These are phyloP conservation scores for Zaprionus lineosus DNA, from an alignment of 2,888 invertebrate species.

Conservation along the genomic window DNA sequence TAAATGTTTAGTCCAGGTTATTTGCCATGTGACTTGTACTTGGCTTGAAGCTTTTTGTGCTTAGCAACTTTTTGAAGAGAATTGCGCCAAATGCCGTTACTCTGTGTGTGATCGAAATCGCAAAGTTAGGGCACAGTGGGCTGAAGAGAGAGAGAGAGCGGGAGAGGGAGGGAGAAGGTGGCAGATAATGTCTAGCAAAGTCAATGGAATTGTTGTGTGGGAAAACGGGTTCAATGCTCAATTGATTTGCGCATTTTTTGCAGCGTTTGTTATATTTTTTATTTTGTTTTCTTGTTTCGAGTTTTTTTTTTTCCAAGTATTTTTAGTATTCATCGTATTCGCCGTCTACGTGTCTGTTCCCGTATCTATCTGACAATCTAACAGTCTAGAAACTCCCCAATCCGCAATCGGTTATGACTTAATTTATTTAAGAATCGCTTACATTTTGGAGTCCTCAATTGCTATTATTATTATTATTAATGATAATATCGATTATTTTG, in stretches of 20 bases:
- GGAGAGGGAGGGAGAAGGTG: background rate
- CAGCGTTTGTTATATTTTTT: no score
- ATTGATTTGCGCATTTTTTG: constrained; percentile 37
- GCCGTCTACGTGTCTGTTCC: background rate
- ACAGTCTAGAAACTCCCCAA: no score
- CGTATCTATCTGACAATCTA: background rate
- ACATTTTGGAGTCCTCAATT: no score
- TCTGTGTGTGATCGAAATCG: background rate
- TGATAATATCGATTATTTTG: background rate
- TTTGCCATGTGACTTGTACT: constrained; percentile 37
- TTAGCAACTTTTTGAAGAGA: constrained; percentile 3
- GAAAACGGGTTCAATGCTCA: constrained; percentile 54
- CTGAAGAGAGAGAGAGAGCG: background rate
- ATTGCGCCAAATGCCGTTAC: constrained; percentile 59
- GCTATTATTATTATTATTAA: no score
- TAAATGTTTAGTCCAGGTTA: constrained; percentile 17
- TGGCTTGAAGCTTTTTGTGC: constrained; percentile 15
- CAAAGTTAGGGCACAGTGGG: background rate
- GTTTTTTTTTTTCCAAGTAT: background rate
- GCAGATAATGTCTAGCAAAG: constrained; percentile 35
- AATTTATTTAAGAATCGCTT: no score
- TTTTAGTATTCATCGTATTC: background rate
- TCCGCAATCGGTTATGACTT: no score
- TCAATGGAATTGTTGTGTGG: constrained; percentile 55
- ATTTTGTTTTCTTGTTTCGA: background rate